phyloP scores from a whole-genome alignment of 2,113 vertebrate genomes.

The Mustela nigripes region DNA sequence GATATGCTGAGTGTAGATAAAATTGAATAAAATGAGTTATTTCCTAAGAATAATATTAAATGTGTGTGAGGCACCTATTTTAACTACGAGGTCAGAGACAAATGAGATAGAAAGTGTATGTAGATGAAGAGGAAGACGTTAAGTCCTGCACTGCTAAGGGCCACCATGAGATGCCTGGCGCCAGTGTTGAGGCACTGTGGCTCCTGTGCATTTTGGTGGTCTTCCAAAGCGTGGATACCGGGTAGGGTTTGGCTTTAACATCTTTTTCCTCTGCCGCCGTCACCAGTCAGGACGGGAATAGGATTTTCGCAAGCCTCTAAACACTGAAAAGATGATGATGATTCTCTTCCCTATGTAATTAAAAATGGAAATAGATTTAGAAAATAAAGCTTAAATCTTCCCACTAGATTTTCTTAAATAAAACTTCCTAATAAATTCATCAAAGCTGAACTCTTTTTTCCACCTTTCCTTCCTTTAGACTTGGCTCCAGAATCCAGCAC shows the following conservation, averaged over 20 bases:
- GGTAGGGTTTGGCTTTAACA: not conserved
- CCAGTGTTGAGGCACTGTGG: not conserved
- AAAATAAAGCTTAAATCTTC: slow-evolving; percentile 17
- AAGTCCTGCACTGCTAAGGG: not conserved
- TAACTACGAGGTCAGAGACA: not conserved
- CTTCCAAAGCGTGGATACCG: not conserved
- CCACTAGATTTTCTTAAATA: not conserved
- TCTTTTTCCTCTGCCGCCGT: slow-evolving; percentile 7
- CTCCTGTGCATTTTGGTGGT: not conserved
- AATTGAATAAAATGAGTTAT: not conserved
- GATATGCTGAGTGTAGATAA: not conserved
- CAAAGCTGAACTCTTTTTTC: not conserved
- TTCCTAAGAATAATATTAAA: slow-evolving; percentile 32
- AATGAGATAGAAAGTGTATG: not conserved
- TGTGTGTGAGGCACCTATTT: not conserved
- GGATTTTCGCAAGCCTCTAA: not conserved
- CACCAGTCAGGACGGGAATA: not conserved
- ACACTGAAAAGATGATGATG: not conserved
- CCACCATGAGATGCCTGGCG: not conserved
- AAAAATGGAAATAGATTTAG: not conserved
- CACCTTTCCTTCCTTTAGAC: not conserved
- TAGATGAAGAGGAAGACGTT: not conserved
- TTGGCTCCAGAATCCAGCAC: not conserved
- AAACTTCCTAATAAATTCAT: not conserved
- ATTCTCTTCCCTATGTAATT: not conserved